Evolutionary conservation across 2,113 vertebrate genomes (phyloP).

Genomic region (Vireo altiloquus): DNA sequence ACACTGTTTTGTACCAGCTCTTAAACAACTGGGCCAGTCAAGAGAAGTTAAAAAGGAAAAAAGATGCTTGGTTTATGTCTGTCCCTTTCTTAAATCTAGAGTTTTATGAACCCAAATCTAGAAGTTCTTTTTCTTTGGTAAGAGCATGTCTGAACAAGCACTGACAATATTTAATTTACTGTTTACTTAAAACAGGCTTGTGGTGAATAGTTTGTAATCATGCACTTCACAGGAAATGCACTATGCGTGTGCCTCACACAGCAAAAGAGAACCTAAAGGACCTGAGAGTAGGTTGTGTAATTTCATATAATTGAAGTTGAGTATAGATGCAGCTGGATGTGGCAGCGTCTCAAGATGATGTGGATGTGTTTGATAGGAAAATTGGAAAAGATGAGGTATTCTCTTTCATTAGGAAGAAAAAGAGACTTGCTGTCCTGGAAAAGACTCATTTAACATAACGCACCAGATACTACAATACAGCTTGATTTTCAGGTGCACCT

Average conservation of each 20-base stretch:
- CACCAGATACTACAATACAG: constrained; percentile 67
- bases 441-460: constrained; percentile 67
- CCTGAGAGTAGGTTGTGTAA: constrained; percentile 67
- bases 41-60: not conserved
- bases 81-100: constrained; percentile 15
- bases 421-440: constrained; percentile 60
- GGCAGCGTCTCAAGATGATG: constrained; percentile 62
- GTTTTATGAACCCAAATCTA: constrained; percentile 34
- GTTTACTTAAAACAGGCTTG: constrained; percentile 72
- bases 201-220: constrained; percentile 67
- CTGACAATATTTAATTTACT: constrained; percentile 70
- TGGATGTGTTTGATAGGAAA: constrained; percentile 72
- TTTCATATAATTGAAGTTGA: constrained; percentile 67
- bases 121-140: constrained; percentile 21
- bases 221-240: constrained; percentile 58
- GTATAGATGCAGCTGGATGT: constrained; percentile 68
- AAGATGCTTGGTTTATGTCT: not conserved
- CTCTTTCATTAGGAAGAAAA: constrained; percentile 65
- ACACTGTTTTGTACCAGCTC: not conserved
- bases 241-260: constrained; percentile 38
- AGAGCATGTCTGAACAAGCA: constrained; percentile 32
- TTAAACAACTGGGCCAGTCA: not conserved
- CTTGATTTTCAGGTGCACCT: constrained; percentile 76
- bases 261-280: constrained; percentile 66
- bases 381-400: constrained; percentile 73